Evolutionary conservation across 2,797 vertebrate genomes (phyloP).

Genomic region (Lepilemur ruficaudatus): DNA sequence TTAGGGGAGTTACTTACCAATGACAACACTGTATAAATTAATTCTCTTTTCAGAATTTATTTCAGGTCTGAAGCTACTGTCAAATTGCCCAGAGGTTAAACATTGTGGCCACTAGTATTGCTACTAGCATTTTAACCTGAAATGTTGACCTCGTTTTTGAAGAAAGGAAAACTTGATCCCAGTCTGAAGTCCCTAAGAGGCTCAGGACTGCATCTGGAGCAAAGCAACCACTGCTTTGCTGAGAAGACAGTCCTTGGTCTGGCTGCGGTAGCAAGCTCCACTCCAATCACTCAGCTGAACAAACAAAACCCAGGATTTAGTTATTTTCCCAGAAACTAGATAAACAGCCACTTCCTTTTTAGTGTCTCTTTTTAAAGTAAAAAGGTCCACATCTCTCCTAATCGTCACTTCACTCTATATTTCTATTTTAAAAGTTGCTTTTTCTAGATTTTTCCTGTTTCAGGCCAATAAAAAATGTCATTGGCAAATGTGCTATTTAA

Average conservation of each 20-base stretch:
- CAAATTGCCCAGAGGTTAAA: background rate
- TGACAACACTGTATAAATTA: background rate
- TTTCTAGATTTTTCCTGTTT: conserved; percentile 63
- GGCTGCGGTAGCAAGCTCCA: conserved; percentile 63
- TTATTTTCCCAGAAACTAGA: conserved; percentile 88
- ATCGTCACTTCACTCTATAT: conserved; percentile 60
- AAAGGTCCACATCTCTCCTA: conserved; percentile 71
- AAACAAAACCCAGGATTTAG: conserved; percentile 85
- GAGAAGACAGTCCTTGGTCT: conserved; percentile 67
- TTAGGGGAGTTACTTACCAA: background rate
- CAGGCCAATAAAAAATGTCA: conserved; percentile 32
- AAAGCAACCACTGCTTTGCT: conserved; percentile 20
- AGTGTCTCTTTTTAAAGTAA: conserved; percentile 80
- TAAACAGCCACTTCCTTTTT: conserved; percentile 87
- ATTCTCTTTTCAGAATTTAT: conserved; percentile 11
- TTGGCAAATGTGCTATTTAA: conserved; percentile 16
- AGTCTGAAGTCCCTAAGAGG: conserved; percentile 71
- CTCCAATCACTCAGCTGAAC: conserved; percentile 87
- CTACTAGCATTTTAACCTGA: background rate
- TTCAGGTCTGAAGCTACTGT: background rate
- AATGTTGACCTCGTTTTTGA: background rate
- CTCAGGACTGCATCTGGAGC: background rate
- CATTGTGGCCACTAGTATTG: background rate
- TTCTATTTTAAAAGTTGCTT: conserved; percentile 67
- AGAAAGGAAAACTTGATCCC: conserved; percentile 46